Evolutionary conservation across 2,888 invertebrate species (phyloP).

Genomic region (Pyralis farinalis): DNA sequence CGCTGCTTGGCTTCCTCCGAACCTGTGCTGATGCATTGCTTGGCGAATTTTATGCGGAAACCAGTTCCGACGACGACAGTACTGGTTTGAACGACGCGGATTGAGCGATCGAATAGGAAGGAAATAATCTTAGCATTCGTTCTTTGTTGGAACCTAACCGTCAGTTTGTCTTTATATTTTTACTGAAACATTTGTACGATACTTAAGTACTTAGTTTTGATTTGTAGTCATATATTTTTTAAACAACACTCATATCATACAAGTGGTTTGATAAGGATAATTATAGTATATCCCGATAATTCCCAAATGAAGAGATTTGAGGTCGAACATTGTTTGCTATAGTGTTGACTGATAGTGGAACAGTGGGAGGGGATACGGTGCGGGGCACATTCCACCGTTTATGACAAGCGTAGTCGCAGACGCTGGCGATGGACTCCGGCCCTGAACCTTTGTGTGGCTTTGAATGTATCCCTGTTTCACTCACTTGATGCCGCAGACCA

Average conservation of each 20-base stretch:
- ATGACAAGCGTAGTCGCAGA: conserved; percentile 42
- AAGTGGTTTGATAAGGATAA: neutral
- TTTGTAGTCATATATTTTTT: neutral
- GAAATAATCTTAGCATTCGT: conserved; percentile 8
- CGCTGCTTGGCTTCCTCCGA: conserved; percentile 59
- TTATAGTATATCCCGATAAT: conserved; percentile 4
- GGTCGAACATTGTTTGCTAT: conserved; percentile 34
- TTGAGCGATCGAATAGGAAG: conserved; percentile 30
- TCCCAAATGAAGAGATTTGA: conserved; percentile 26
- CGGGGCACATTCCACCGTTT: conserved; percentile 52
- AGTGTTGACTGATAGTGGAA: conserved; percentile 46
- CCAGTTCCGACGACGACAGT: conserved; percentile 66
- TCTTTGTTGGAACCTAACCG: too few species aligned
- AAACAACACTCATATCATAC: neutral
- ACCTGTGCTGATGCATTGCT: conserved; percentile 72
- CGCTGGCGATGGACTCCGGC: conserved; percentile 28
- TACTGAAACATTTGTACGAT: conserved; percentile 8
- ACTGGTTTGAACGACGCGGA: conserved; percentile 42
- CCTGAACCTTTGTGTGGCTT: conserved; percentile 31
- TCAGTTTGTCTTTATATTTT: too few species aligned
- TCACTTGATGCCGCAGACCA: conserved; percentile 27
- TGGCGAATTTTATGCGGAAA: conserved; percentile 76
- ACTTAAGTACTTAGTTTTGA: neutral
- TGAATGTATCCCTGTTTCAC: conserved; percentile 33
- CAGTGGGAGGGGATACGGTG: conserved; percentile 28